Evolutionary conservation across 2,888 invertebrate species (phyloP).

Genomic region (Polyommatus iphigenia): DNA sequence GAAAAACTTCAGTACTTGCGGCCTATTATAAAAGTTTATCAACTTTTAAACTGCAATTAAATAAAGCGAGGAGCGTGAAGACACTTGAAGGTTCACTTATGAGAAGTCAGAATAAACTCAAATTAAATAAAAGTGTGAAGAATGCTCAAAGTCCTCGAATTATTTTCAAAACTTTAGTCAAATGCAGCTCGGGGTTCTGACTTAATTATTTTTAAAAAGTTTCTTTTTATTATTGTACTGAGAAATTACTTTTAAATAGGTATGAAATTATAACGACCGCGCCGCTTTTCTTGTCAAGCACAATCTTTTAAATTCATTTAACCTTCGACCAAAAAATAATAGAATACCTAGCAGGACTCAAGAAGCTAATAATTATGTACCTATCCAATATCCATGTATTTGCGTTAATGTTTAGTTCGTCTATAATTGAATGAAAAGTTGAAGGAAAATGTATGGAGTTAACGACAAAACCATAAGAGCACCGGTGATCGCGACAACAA

Average conservation of each 20-base stretch:
- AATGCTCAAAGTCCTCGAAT: not conserved
- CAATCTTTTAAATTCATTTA: too few relatives aligned
- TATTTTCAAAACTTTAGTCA: not conserved
- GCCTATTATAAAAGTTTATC: not conserved
- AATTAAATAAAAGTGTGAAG: slow-evolving; percentile 17
- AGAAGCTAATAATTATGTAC: too few relatives aligned
- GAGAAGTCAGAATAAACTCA: slow-evolving; percentile 9
- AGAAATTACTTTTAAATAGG: not conserved
- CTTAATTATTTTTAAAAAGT: not conserved
- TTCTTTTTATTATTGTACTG: not conserved
- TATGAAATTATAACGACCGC: not conserved
- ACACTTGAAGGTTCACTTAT: slow-evolving; percentile 6
- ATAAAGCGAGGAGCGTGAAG: slow-evolving; percentile 5
- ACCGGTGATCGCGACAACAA: too few relatives aligned
- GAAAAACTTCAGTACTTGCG: not conserved
- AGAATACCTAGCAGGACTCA: too few relatives aligned
- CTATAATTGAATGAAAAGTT: too few relatives aligned
- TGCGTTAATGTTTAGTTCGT: too few relatives aligned
- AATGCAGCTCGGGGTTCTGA: not conserved
- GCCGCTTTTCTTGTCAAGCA: not conserved
- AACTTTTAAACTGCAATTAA: not conserved
- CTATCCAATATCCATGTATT: too few relatives aligned
- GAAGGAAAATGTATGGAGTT: too few relatives aligned
- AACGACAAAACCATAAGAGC: too few relatives aligned
- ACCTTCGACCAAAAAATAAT: too few relatives aligned